Percentiles rank a stretch among this genome's conserved stretches.
phyloP scores from a whole-genome alignment of 2,888 invertebrate genomes.

The Latrodectus elegans region DNA sequence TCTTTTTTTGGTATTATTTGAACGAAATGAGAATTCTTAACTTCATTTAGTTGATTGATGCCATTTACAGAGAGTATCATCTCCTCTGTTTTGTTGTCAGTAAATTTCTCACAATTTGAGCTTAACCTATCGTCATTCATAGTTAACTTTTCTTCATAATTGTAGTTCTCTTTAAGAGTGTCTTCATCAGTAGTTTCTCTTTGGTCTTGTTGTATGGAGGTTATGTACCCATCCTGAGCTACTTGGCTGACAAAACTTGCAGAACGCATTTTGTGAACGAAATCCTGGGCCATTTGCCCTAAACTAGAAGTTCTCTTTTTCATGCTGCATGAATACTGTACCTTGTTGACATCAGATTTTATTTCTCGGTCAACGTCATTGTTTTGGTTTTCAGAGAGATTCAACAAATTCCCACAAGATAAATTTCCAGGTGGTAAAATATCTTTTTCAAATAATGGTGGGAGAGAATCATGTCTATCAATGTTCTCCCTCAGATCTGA shows the following conservation, averaged over 20 bases:
- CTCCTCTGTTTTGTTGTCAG: neutral
- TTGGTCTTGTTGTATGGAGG: conserved; percentile 13
- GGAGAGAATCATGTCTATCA: conserved; percentile 24
- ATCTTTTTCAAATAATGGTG: conserved; percentile 48
- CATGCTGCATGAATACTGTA: conserved; percentile 23
- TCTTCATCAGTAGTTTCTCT: neutral
- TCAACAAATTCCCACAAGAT: neutral
- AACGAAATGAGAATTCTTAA: neutral
- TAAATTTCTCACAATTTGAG: too few species aligned
- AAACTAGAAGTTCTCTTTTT: conserved; percentile 37
- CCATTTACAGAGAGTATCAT: neutral
- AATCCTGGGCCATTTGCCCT: conserved; percentile 33
- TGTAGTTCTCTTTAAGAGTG: too few species aligned
- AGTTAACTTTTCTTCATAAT: too few species aligned
- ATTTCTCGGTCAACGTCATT: neutral
- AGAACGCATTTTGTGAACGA: conserved; percentile 40
- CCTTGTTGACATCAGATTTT: too few species aligned
- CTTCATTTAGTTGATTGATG: neutral
- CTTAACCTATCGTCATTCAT: too few species aligned
- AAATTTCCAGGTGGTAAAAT: neutral
- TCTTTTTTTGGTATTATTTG: neutral
- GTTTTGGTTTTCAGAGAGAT: neutral
- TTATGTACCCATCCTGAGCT: conserved; percentile 49
- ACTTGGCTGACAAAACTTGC: conserved; percentile 58
- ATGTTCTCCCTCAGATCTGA: conserved; percentile 32